Base-by-base conservation (phyloP, 2,888 invertebrate species). In the Synergus itoensis region DNA sequence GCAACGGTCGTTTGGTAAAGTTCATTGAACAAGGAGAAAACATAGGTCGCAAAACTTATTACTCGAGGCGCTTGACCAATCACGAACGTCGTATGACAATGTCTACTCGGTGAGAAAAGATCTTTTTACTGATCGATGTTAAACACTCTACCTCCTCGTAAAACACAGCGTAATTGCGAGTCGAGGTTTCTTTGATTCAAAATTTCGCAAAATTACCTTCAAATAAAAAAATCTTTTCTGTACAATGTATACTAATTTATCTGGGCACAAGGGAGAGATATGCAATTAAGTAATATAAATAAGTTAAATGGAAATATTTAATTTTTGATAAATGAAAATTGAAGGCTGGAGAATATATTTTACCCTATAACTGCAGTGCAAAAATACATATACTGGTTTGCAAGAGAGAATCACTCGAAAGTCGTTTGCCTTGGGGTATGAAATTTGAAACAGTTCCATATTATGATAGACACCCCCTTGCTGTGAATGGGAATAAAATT, bases 1-100 rank as follows among this genome's bases (percentile, higher is more conserved):
- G 48, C 53, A 73, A 73, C 73, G 73, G n/a, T 73, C 28, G 69
- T 21, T 73, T 36, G 53, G 73, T 73, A 53, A 73, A 73, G 73
- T 73, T 73, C 73, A 73, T 36, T 73, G 73, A 73, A 73, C 36
- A 73, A 48, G 8, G 48, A 73, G 73, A 36, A 73, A 73, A 73
- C 73, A 73, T 40, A 36, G 53, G 28, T 73, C 48, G 73, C 73
- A 73, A 53, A 73, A 73, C 73, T 73, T 69, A 69, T 53, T 73
- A 73, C n/a, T 53, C 16, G 53, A 28, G 73, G 53, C 73, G 36
- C 48, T 73, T 53, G 73, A 73, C 73, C 73, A 73, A 73, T 73
- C 73, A 69, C 69, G 69, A 69, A 11, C 48, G 16, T 69, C 45
- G 28, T 36, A 53, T 69, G 48, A 69, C 28, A 69, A 16, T 69